Base-by-base conservation (phyloP, 1,140 invertebrate genomes). In the Drosophila nebulosa region DNA sequence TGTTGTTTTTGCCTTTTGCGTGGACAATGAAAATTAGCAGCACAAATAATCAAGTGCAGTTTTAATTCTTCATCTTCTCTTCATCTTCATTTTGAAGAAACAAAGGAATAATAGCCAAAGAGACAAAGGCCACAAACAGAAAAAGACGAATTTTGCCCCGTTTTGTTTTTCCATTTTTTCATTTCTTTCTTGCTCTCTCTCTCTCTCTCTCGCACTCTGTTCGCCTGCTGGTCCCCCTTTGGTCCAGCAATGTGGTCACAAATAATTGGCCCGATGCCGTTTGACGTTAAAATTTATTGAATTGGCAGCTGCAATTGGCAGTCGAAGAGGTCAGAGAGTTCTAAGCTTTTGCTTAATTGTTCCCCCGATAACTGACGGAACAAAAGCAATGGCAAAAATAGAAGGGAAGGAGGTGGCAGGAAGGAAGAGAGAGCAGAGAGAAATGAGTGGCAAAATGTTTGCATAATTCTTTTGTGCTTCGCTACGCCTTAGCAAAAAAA, bases 221-320 rank as follows among this genome's bases (percentile, higher is more conserved):
- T 66, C 30, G 22, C 14, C 42, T 27, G 24, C 42, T 60, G 42
- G 58, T 22, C 62, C 51, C 57, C 46, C 35, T 68, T 74, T 61
- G 79, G 66, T 52, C 63, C 79, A 68, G 39, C 39, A 46, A 71
- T 84, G 79, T 74, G 79, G 79, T 84, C 76, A 84, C 79, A 84
- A 84, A 85, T 84, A 84, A 84, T 84, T 84, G 79, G 79, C 71
- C 79, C 56, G 71, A 74, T 74, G 71, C 67, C 76, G 75, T 85
- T 84, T 74, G 72, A 84, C 75, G 79, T 79, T 84, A 79, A 84
- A 79, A 85, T 84, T 84, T 84, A 84, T 84, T 85, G 80, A 84
- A 84, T 84, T 55, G 80, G 67, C 72, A 76, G 75, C 79, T 79
- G 76, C 79, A 84, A 85, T 84, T 84, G 79, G 80, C 79, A 84